Base-by-base conservation (phyloP, 2,113 vertebrate species). In the Sapayoa aenigma region DNA sequence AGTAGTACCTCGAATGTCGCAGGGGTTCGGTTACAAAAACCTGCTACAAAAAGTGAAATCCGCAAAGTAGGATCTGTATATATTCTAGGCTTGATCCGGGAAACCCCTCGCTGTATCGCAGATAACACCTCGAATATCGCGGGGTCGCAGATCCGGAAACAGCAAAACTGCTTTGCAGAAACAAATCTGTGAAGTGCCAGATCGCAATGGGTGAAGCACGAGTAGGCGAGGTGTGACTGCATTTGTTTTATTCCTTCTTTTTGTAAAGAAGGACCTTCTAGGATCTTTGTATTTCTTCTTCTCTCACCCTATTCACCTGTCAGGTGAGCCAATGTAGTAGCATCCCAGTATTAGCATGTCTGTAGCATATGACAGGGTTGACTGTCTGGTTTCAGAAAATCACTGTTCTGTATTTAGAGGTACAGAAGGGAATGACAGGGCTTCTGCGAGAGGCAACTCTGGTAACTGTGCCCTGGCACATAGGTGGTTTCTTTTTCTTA, bases 311-410 rank as follows among this genome's bases (percentile, higher is more conserved):
- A 14, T 84, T 83, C 42, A 33, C 44, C 14, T 50, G 23, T 67
- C 9, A 31, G 68, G 39, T 50, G 69, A 88, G 60, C 78, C 42
- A 74, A 59, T 71, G 33, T 30, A 44, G n/a, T 6, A 47, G 53
- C 15, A 66, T 39, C 47, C 63, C 39, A 66, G n/a, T 37, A 55
- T 50, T 0, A 69, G 53, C 84, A 58, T 37, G 19, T 13, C 6
- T 10, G 46, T 27, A 66, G 39, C 33, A n/a, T 14, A 18, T 0
- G 1, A 12, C 23, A 39, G 50, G 0, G 0, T n/a, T 72, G 56
- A 44, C n/a, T n/a, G 50, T 6, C 27, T 3, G 5, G 11, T 42
- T 80, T 67, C 59, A 59, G 67, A 66, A 44, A 30, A 31, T 56
- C 25, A 19, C 53, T 53, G 15, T 20, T 82, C 55, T 55, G 17